A percentile compares a stretch with the other conserved stretches of the same genome.
Conservation (phyloP, 2,888 invertebrate species). For the Oxyscelio sp. region DNA sequence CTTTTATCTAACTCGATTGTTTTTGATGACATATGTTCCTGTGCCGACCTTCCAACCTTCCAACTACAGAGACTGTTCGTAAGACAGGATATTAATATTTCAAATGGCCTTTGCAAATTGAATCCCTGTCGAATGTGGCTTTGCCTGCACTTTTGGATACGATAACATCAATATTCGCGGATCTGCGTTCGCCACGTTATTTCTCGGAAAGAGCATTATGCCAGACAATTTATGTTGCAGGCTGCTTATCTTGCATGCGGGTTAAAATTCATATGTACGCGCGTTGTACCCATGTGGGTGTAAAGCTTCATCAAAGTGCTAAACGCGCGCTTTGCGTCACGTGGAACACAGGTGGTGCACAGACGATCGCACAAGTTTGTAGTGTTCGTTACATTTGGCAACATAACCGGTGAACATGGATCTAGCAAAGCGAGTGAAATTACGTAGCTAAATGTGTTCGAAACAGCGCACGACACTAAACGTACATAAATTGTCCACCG, state of each 20-base stretch:
- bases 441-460: slow-evolving; percentile 25
- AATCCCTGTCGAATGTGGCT: not conserved
- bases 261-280: slow-evolving; percentile 21
- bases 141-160: slow-evolving; percentile 32
- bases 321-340: slow-evolving; percentile 67
- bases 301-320: slow-evolving; percentile 65
- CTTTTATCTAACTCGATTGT: too few species aligned
- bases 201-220: not conserved
- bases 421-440: slow-evolving; percentile 42
- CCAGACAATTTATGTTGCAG: slow-evolving; percentile 41
- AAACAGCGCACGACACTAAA: slow-evolving; percentile 10
- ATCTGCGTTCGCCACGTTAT: slow-evolving; percentile 9
- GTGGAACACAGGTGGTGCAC: slow-evolving; percentile 70
- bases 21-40: too few species aligned
- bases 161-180: slow-evolving; percentile 2
- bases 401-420: slow-evolving; percentile 38
- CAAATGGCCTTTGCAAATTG: not conserved
- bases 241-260: slow-evolving; percentile 50
- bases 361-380: slow-evolving; percentile 44
- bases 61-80: not conserved
- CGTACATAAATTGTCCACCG: not conserved
- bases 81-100: not conserved
- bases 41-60: too few species aligned
- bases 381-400: slow-evolving; percentile 62
- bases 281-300: not conserved